phyloP scores from a whole-genome alignment of 2,888 invertebrate species.

The Liodrosophila aerea region DNA sequence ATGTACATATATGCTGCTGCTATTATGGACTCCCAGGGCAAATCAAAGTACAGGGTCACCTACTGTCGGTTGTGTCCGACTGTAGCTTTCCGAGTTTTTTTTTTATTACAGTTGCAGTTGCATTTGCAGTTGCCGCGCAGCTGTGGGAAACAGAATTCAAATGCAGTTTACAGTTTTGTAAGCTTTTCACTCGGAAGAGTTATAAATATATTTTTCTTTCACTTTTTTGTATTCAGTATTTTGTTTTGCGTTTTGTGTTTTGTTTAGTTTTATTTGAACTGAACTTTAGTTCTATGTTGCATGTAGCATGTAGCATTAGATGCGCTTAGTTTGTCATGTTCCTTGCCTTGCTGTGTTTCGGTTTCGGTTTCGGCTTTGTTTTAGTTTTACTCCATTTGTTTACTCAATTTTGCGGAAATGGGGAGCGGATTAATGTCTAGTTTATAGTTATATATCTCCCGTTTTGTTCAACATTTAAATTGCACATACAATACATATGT shows the following conservation, averaged over 20 bases:
- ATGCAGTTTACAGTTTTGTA: slow-evolving; percentile 67
- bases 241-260: slow-evolving; percentile 22
- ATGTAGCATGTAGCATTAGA: slow-evolving; percentile 57
- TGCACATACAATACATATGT: slow-evolving; percentile 35
- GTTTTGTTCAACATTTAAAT: slow-evolving; percentile 39
- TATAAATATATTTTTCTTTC: slow-evolving; percentile 32
- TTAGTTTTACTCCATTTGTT: too few species aligned
- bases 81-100: too few species aligned
- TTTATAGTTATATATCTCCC: slow-evolving; percentile 29
- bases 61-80: too few species aligned
- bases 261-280: slow-evolving; percentile 30
- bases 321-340: slow-evolving; percentile 69
- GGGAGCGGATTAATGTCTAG: slow-evolving; percentile 11
- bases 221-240: slow-evolving; percentile 17
- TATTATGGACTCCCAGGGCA: too few species aligned
- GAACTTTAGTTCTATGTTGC: slow-evolving; percentile 64
- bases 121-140: slow-evolving; percentile 23
- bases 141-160: slow-evolving; percentile 60
- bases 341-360: slow-evolving; percentile 30
- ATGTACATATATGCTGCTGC: too few species aligned
- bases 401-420: not conserved
- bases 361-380: slow-evolving; percentile 20
- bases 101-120: slow-evolving; percentile 17
- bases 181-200: slow-evolving; percentile 56
- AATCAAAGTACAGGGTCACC: too few species aligned